Percentiles rank a stretch among this genome's conserved stretches.
Evolutionary conservation across 2,888 invertebrate species (phyloP).

Genomic region (Acanthosepion esculentum): DNA sequence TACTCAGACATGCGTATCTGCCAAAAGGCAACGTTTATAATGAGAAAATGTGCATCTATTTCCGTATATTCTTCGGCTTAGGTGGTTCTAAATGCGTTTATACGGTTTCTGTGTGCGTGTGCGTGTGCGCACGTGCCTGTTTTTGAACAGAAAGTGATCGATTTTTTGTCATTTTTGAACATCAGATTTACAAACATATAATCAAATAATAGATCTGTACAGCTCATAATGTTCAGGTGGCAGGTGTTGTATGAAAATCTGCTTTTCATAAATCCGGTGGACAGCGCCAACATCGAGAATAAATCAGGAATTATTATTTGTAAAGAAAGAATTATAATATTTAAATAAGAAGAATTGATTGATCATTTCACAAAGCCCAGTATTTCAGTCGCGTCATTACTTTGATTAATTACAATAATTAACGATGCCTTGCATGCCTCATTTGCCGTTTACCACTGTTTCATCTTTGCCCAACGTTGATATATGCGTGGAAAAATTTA

Average conservation of each 20-base stretch:
- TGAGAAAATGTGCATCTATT: no score
- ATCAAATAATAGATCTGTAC: no score
- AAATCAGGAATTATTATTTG: background rate
- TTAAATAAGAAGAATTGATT: background rate
- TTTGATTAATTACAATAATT: constrained; percentile 33
- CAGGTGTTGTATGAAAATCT: no score
- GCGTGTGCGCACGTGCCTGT: no score
- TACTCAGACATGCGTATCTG: no score
- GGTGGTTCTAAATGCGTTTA: no score
- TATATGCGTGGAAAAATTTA: background rate
- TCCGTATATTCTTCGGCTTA: no score
- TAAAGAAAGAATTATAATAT: background rate
- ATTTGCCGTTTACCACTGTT: background rate
- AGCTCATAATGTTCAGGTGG: background rate
- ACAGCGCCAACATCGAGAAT: background rate
- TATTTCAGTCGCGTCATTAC: background rate
- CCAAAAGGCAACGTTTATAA: no score
- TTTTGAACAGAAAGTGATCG: no score
- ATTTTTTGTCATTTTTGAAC: no score
- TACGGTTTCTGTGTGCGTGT: no score
- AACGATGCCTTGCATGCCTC: background rate
- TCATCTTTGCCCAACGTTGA: background rate
- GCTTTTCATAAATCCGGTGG: background rate
- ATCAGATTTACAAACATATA: no score
- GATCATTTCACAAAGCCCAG: background rate